Base-by-base conservation (phyloP, 2,888 invertebrate species). In the Hipparchia semele region DNA sequence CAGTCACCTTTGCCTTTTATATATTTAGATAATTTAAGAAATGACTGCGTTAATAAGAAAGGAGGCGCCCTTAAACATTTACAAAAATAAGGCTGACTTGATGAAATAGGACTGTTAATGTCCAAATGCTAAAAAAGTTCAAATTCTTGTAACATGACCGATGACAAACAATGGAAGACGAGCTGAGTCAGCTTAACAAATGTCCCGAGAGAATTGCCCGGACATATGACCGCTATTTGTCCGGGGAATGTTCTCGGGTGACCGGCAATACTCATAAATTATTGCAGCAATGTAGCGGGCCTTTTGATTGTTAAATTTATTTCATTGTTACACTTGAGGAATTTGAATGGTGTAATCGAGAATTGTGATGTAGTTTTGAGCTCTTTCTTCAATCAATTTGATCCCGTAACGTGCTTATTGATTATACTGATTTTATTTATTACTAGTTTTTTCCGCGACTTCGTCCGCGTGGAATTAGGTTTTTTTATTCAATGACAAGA, bases 161-260 rank as follows among this genome's bases (percentile, higher is more conserved):
- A 68, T 72, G 72, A 72, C 69, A 74, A 73, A 74, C 67, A 68
- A 73, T 71, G 74, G 72, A 68, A 61, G 65, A 74, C 73, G 70
- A 71, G 72, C 72, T 71, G 71, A 74, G 71, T 74, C 70, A 71
- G 75, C 78, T 71, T 76, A 79, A 80, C 81, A 80, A 81, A 81
- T 80, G 76, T 77, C 75, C 72, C 71, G 70, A 77, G 71, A 78
- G 79, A 78, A 76, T 76, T 77, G 73, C 68, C 76, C 75, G 53
- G 64, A 73, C 66, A 73, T 70, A 75, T 70, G 72, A 75, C 72
- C 70, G 68, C 72, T 56, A 75, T 75, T 75, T 75, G 75, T 75
- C 70, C 67, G 56, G 58, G 67, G 53, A 74, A 72, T 68, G 64
- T 68, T 58, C 68, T 70, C 67, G 9, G 54, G 72, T 72, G 72